A percentile compares a stretch with the other conserved stretches of the same genome.
phyloP scores from a whole-genome alignment of 2,113 vertebrate species.

The Cyanoderma ruficeps region DNA sequence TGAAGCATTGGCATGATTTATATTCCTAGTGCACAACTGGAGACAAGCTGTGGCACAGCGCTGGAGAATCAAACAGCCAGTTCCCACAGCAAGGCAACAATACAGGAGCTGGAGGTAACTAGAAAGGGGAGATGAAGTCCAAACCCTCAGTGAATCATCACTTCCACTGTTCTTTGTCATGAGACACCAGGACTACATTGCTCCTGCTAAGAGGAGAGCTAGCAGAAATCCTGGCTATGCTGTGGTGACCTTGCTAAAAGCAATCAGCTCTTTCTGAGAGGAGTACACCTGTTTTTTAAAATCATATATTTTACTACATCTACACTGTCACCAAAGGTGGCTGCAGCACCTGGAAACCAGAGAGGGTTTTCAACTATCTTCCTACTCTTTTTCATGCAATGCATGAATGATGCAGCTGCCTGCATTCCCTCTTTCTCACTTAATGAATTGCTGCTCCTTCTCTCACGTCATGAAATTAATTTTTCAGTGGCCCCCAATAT shows the following conservation, averaged over 20 bases:
- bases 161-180: not conserved
- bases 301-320: not conserved
- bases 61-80: not conserved
- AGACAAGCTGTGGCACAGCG: not conserved
- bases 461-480: not conserved
- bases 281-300: not conserved
- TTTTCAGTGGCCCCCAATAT: not conserved
- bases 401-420: not conserved
- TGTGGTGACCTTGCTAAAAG: not conserved
- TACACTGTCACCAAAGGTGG: not conserved
- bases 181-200: not conserved
- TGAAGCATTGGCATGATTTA: not conserved
- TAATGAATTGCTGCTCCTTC: not conserved
- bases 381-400: not conserved
- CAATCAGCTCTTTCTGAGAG: not conserved
- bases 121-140: not conserved
- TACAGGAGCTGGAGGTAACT: not conserved
- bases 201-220: not conserved
- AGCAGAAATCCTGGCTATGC: not conserved
- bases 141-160: not conserved
- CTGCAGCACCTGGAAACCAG: not conserved
- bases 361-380: not conserved
- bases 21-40: conserved; percentile 45
- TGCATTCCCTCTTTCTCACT: not conserved
- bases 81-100: not conserved